Base-by-base conservation (phyloP, 1,140 invertebrate species). In the Drosophila paulistorum region DNA sequence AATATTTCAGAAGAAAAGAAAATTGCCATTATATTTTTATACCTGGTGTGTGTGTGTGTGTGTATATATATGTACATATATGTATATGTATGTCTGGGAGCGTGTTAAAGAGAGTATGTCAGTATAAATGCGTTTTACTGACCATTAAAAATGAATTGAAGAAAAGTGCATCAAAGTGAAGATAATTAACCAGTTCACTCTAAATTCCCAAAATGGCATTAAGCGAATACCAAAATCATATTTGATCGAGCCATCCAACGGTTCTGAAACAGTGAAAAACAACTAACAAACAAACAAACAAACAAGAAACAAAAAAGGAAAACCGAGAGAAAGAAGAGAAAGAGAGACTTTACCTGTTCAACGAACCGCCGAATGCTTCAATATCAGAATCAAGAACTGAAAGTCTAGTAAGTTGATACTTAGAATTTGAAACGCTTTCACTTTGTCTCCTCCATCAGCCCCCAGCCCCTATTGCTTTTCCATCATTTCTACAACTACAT, bases 71-170 rank as follows among this genome's bases (percentile, higher is more conserved):
- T 11, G 45, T 60, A 51, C 39, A 23, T 23, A 23, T 26, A 4
- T 26, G 3, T 26, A 26, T 26, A 26, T 26, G 3, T 4, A 23
- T 71, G 37, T 45, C 3, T 39, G 42, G 5, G 7, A 3, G 45
- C 9, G 14, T 9, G 14, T 3, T 9, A 48, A 17, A 7, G 45
- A 48, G 14, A 48, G 45, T 51, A 51, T 51, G 45, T 4, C 17
- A 11, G 45, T 51, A 10, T 23, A 10, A 11, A 20, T 51, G 70
- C 71, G 74, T 67, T 81, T 85, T 81, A 74, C 66, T 81, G 75
- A 71, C 79, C 84, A 83, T 86, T 87, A 73, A 83, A 86, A 87
- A 79, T 68, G 80, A 58, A 23, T 77, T 72, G 72, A 86, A 39
- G 37, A 39, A 39, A 86, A 86, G 83, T 86, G 48, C 45, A 51